Evolutionary conservation across 2,113 vertebrate genomes (phyloP).

Genomic region (Pelusios castaneus): DNA sequence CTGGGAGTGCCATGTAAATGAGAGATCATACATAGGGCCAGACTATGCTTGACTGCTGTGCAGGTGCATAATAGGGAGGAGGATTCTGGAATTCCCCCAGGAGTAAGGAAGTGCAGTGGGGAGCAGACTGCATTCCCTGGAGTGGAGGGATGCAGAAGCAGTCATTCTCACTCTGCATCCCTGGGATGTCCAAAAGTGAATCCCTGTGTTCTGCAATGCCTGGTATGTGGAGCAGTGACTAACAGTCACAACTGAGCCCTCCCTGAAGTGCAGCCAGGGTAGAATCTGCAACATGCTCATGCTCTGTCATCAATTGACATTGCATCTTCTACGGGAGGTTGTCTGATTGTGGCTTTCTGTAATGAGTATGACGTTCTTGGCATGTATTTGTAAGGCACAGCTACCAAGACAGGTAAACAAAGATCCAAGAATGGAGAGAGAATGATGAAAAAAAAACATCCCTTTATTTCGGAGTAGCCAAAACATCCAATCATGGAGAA

Average conservation of each 20-base stretch:
- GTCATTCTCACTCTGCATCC: background rate
- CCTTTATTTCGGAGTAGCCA: background rate
- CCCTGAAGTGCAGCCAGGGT: background rate
- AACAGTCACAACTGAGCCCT: rapidly evolving
- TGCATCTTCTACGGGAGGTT: background rate
- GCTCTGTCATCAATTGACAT: background rate
- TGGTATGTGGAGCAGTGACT: background rate
- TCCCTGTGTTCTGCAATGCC: background rate
- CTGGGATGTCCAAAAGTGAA: background rate
- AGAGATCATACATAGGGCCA: background rate
- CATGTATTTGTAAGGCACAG: background rate
- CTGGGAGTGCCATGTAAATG: background rate
- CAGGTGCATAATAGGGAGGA: background rate
- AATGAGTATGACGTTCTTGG: rapidly evolving
- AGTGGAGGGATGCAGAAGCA: rapidly evolving
- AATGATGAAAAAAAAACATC: background rate
- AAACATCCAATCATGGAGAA: background rate
- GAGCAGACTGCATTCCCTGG: background rate
- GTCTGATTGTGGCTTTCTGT: background rate
- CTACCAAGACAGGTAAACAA: background rate
- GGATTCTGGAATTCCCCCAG: background rate
- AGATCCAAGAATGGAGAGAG: background rate
- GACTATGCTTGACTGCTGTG: background rate
- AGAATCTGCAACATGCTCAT: rapidly evolving
- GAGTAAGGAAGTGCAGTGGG: background rate